Evolutionary conservation across 2,113 vertebrate genomes (phyloP), one percentile per base, ranked within the genome.

Genomic region (Pelvicachromis taeniatus): DNA sequence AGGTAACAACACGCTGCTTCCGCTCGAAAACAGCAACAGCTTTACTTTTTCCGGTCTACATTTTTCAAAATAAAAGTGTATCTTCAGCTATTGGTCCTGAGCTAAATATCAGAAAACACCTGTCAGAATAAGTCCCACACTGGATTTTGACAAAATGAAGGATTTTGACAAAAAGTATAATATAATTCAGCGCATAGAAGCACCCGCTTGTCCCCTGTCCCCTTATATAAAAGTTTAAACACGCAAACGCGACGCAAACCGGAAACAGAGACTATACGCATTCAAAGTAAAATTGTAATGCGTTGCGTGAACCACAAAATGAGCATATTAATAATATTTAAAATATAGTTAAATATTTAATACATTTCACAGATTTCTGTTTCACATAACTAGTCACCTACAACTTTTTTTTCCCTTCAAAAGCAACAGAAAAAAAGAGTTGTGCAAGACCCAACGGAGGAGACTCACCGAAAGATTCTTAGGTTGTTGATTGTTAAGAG

Each of bases 51-150:
- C 91, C 89, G 86, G 70, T 5, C 1, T 14, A 17, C 6, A 65
- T 54, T 48, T 33, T 88, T 85, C 89, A 90, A 1, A 90, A 83
- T 89, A 91, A 93, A 88, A 90, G 31, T 2, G 31, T 33, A 33
- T 33, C 31, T 33, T 33, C 31, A 33, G 31, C 5, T 33, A 6
- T 33, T 33, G 31, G 31, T 33, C 31, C 31, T 33, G 31, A 16
- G 16, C 31, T 50, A 5, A 73, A 73, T 11, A 6, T 23, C 65
- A 73, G 65, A 73, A 29, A 73, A 19, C 17, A 50, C 48, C 7
- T 50, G 10, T 4, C 7, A 17, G 16, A 17, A 50, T 16, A 17
- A 50, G 48, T 23, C 40, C 38, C 13, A 70, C 63, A 70, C 21
- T 70, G 5, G n/a, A n/a, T n/a, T n/a, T n/a, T n/a, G n/a, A n/a